Percentiles rank a stretch among this genome's conserved stretches.
Evolutionary conservation across 2,113 vertebrate species (phyloP).

Genomic region (Otis tarda): DNA sequence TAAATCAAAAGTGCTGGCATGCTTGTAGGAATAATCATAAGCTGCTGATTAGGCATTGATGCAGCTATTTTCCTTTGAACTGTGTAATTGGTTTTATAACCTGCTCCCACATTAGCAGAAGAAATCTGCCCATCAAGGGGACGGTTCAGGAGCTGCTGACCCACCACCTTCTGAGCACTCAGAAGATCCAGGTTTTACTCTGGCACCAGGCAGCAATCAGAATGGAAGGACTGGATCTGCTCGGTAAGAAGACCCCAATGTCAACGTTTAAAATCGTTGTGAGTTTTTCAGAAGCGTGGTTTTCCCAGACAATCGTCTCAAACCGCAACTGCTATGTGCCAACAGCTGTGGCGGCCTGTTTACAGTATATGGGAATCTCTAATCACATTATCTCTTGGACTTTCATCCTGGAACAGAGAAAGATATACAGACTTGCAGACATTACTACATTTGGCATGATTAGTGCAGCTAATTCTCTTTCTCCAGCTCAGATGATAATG

Average conservation of each 20-base stretch:
- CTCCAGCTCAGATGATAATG: slow-evolving; percentile 15
- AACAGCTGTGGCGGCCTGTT: background rate
- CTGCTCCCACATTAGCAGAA: slow-evolving; percentile 41
- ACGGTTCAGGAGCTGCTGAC: background rate
- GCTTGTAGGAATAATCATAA: background rate
- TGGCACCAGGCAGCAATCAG: slow-evolving; percentile 58
- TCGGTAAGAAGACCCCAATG: slow-evolving; percentile 70
- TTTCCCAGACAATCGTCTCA: background rate
- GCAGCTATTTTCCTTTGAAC: slow-evolving; percentile 7
- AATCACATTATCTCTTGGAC: background rate
- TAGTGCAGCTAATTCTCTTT: background rate
- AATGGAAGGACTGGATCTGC: slow-evolving; percentile 48
- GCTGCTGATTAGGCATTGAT: background rate
- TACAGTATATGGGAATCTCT: background rate
- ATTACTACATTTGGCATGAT: background rate
- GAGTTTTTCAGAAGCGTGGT: background rate
- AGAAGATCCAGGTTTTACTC: slow-evolving; percentile 5
- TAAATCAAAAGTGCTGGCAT: background rate
- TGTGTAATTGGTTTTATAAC: background rate
- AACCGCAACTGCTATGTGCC: background rate
- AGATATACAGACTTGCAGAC: background rate
- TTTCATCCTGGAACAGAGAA: background rate
- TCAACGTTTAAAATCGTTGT: background rate
- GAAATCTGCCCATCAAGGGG: background rate
- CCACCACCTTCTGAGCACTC: background rate